These are phyloP conservation scores for Anas platyrhynchos DNA, from an alignment of 2,113 vertebrate genomes.

Conservation along the genomic window DNA sequence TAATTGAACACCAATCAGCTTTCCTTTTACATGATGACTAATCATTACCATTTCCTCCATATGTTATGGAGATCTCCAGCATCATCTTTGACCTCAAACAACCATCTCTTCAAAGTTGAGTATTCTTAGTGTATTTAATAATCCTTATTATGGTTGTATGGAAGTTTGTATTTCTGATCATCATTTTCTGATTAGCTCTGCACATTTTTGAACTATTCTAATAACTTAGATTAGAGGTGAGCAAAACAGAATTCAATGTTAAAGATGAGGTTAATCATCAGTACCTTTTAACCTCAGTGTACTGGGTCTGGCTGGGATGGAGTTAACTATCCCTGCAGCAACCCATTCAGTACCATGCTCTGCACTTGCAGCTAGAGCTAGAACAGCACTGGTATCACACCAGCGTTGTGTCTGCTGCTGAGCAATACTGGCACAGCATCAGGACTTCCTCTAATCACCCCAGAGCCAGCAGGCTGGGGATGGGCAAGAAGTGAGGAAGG, in stretches of 20 bases:
- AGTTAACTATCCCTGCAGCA: too few species aligned
- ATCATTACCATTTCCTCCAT: neutral
- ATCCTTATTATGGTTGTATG: neutral
- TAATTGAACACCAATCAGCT: neutral
- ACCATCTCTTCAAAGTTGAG: neutral
- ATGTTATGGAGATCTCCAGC: neutral
- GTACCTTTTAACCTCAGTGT: too few species aligned
- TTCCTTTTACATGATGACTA: neutral
- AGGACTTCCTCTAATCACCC: too few species aligned
- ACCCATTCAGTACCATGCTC: too few species aligned
- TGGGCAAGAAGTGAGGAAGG: too few species aligned
- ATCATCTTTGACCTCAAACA: neutral
- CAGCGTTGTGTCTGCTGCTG: too few species aligned
- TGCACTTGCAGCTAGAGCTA: too few species aligned
- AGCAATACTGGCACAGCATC: too few species aligned
- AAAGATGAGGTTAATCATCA: neutral
- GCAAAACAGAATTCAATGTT: neutral
- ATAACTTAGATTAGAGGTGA: neutral
- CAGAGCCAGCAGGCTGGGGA: too few species aligned
- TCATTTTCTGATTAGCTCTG: neutral
- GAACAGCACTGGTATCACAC: too few species aligned
- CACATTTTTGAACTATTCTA: neutral
- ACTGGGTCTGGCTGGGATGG: too few species aligned
- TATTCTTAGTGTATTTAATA: neutral
- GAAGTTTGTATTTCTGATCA: neutral